These are phyloP conservation scores for Phenganax stokvisi DNA, from an alignment of 92 coral and sea anemone genomes.

Conservation along the genomic window DNA sequence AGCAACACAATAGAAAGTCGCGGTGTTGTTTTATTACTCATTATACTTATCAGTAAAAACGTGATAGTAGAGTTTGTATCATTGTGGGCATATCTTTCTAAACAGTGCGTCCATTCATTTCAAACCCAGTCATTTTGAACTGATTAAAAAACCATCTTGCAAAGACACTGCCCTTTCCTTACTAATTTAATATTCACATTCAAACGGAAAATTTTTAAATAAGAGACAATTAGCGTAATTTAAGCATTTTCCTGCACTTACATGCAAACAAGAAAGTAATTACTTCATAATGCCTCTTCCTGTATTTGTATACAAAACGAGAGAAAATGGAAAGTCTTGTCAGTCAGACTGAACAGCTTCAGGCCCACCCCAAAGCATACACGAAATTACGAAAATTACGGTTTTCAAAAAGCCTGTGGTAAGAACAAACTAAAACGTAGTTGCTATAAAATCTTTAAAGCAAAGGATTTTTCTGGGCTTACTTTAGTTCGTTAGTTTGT, in stretches of 20 bases:
- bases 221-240: slow-evolving; percentile 35
- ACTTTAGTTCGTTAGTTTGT: background rate
- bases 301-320: background rate
- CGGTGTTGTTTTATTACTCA: slow-evolving; percentile 39
- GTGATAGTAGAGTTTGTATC: slow-evolving; percentile 29
- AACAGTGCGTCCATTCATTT: background rate
- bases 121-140: background rate
- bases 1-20: slow-evolving; percentile 31
- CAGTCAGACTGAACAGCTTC: too few species aligned
- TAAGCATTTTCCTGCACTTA: slow-evolving; percentile 10
- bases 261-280: slow-evolving; percentile 25
- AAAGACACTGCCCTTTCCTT: background rate
- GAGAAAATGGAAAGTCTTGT: slow-evolving; percentile 1
- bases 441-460: background rate
- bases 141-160: background rate
- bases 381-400: too few species aligned
- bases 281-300: background rate
- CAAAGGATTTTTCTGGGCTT: background rate
- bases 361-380: too few species aligned
- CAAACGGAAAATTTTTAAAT: slow-evolving; percentile 7
- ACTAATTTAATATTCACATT: slow-evolving; percentile 18
- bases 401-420: slow-evolving; percentile 17
- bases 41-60: slow-evolving; percentile 37
- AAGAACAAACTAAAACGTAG: slow-evolving; percentile 28
- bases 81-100: background rate